Evolutionary conservation across 2,797 vertebrate species (phyloP).

Genomic region (Chloroceryle inda): DNA sequence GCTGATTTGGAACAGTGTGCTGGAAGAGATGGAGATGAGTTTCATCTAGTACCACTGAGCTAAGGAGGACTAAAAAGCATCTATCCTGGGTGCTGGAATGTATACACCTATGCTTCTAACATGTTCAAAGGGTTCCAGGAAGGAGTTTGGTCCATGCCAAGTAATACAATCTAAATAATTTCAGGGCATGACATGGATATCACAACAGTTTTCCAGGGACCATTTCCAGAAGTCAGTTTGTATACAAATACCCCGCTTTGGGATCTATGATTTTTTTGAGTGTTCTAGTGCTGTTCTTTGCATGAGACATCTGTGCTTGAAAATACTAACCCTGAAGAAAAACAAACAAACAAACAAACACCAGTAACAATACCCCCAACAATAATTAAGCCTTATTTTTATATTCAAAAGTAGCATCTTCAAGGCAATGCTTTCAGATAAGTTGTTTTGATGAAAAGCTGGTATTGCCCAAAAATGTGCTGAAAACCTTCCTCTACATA

Average conservation of each 20-base stretch:
- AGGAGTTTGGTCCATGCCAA: neutral
- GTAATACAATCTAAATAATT: neutral
- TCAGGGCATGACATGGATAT: neutral
- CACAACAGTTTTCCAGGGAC: neutral
- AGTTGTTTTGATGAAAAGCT: neutral
- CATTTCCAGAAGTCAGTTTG: neutral
- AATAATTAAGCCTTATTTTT: neutral
- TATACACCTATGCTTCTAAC: neutral
- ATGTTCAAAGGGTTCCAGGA: neutral
- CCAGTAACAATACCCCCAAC: no score
- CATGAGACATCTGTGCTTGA: neutral
- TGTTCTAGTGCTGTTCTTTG: neutral
- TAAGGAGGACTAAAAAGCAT: neutral
- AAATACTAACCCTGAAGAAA: neutral
- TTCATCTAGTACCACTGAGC: neutral
- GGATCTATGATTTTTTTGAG: neutral
- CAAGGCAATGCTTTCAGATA: neutral
- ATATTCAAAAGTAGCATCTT: neutral
- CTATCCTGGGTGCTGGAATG: neutral
- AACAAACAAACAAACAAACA: no score
- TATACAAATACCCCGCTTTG: neutral
- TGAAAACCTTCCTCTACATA: neutral
- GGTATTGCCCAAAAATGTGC: neutral
- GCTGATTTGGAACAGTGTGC: neutral
- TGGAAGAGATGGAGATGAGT: neutral